These are phyloP conservation scores for Sarcophaga peregrina DNA, from an alignment of 1,140 invertebrate genomes.

Conservation along the genomic window DNA sequence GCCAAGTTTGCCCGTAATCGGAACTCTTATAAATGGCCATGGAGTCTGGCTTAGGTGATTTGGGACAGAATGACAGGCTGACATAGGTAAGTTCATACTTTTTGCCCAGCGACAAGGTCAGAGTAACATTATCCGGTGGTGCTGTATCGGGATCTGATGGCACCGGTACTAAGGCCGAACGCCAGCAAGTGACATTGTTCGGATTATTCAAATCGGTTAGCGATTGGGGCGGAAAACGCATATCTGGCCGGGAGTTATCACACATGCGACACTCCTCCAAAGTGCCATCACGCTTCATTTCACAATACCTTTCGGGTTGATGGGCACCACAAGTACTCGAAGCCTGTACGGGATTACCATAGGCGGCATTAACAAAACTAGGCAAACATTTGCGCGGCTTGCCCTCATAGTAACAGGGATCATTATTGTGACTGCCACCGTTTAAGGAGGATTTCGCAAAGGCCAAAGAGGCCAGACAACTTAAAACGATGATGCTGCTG, in stretches of 20 bases:
- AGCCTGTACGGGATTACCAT: conserved; percentile 86
- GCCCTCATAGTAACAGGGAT: conserved; percentile 93
- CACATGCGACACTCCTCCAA: conserved; percentile 86
- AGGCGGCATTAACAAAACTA: conserved; percentile 98
- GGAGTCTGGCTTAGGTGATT: conserved; percentile 90
- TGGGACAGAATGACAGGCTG: conserved; percentile 94
- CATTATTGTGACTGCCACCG: conserved; percentile 64
- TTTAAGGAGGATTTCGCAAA: conserved; percentile 37
- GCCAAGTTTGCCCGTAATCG: conserved; percentile 94
- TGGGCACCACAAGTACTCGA: conserved; percentile 90
- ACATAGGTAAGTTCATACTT: conserved; percentile 99
- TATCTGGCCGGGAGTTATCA: conserved; percentile 81
- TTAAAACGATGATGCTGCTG: conserved; percentile 28
- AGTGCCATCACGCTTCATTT: conserved; percentile 69
- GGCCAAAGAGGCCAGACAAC: neutral
- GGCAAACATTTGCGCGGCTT: conserved; percentile 89
- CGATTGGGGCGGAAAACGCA: conserved; percentile 83
- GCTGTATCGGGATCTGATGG: conserved; percentile 75
- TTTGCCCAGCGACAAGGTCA: conserved; percentile 93
- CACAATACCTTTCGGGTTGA: conserved; percentile 78
- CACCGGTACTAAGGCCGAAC: conserved; percentile 86
- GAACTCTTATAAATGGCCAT: conserved; percentile 97
- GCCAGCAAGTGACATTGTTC: conserved; percentile 97
- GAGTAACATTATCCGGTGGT: conserved; percentile 90
- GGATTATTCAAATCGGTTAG: conserved; percentile 98